phyloP scores from a whole-genome alignment of 2,113 vertebrate species.

The Sylvicapra grimmia region DNA sequence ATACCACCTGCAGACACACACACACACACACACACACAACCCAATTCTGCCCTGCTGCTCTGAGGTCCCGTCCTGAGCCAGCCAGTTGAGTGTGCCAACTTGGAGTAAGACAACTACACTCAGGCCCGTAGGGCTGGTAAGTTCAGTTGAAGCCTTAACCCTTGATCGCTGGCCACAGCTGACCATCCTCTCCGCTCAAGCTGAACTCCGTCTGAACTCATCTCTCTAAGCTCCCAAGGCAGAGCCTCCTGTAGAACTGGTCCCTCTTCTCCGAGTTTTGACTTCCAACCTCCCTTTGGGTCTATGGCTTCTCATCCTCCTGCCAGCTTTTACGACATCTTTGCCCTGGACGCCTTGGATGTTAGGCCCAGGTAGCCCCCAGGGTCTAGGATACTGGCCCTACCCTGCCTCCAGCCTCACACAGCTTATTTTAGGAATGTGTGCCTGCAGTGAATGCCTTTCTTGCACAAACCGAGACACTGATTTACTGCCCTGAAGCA shows the following conservation, averaged over 20 bases:
- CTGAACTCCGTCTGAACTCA: neutral
- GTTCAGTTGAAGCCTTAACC: neutral
- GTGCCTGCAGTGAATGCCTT: neutral
- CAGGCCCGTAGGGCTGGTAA: neutral
- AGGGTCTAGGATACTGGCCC: neutral
- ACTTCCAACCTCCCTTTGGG: neutral
- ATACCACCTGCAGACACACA: neutral
- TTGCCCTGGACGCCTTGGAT: neutral
- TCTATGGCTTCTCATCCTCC: neutral
- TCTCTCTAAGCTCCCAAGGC: neutral
- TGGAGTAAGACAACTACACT: neutral
- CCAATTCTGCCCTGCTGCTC: neutral
- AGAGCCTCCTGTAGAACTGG: neutral
- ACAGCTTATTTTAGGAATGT: neutral
- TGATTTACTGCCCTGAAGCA: neutral
- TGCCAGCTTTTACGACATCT: neutral
- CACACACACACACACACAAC: rapidly evolving
- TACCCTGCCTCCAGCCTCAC: neutral
- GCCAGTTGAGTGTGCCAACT: neutral
- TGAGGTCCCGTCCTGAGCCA: neutral
- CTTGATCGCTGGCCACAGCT: neutral
- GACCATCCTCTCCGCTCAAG: neutral
- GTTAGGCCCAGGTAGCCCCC: neutral
- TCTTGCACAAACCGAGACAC: neutral
- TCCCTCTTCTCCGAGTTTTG: neutral